Percentiles rank a stretch among this genome's conserved stretches.
Conservation (phyloP, 2,113 vertebrate species). For the Argyrosomus japonicus region DNA sequence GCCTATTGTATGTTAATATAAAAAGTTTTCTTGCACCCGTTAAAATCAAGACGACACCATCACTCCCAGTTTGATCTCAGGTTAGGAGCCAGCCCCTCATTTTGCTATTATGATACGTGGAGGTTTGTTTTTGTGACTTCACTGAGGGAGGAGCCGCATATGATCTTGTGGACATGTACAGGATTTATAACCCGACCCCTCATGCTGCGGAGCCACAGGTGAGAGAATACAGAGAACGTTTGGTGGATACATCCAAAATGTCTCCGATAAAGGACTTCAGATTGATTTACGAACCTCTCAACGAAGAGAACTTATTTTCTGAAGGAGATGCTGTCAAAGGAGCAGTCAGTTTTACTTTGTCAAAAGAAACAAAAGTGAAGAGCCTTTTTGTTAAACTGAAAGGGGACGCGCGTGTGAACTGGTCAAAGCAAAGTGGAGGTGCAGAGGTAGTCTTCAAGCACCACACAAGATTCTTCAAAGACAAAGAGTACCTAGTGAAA, state of each 20-base stretch:
- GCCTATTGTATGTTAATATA: too few species aligned
- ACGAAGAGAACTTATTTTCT: conserved; percentile 31
- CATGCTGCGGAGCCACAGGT: too few species aligned
- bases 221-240: too few species aligned
- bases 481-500: conserved; percentile 66
- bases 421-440: conserved; percentile 38
- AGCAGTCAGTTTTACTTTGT: conserved; percentile 41
- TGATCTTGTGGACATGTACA: too few species aligned
- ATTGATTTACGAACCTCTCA: conserved; percentile 48
- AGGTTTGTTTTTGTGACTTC: too few species aligned
- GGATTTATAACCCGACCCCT: too few species aligned
- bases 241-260: conserved; percentile 19
- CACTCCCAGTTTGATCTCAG: too few species aligned
- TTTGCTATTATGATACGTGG: too few species aligned
- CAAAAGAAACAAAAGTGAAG: conserved; percentile 62
- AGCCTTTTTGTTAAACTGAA: conserved; percentile 65
- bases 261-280: conserved; percentile 46
- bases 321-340: conserved; percentile 59
- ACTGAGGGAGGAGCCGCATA: too few species aligned
- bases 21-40: too few species aligned
- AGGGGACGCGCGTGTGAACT: conserved; percentile 62
- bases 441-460: rapidly evolving
- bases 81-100: too few species aligned
- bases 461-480: conserved; percentile 72
- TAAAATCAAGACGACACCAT: too few species aligned